These are phyloP conservation scores for Argyresthia goedartella DNA, from an alignment of 2,888 invertebrate species.

Conservation along the genomic window DNA sequence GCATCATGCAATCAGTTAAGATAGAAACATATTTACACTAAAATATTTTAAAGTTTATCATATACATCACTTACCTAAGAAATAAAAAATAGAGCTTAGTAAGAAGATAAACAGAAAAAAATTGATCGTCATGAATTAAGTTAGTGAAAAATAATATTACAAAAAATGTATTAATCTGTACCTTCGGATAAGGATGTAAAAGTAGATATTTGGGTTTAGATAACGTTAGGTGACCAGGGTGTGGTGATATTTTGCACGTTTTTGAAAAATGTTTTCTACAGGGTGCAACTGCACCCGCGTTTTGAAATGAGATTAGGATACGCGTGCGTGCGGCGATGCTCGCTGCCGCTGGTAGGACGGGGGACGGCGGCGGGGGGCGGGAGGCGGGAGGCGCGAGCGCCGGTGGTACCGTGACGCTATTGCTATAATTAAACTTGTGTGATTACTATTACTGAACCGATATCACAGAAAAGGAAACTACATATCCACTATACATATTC, in stretches of 20 bases:
- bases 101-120: constrained; percentile 58
- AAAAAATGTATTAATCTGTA: constrained; percentile 53
- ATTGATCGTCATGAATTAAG: constrained; percentile 60
- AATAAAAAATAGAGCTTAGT: constrained; percentile 68
- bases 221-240: constrained; percentile 71
- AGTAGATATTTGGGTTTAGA: constrained; percentile 63
- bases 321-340: constrained; percentile 16
- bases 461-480: constrained; percentile 54
- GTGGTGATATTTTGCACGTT: constrained; percentile 71
- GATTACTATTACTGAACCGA: constrained; percentile 15
- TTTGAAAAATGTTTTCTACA: constrained; percentile 67
- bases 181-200: constrained; percentile 54
- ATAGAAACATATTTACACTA: constrained; percentile 64
- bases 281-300: constrained; percentile 53
- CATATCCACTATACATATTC: constrained; percentile 50
- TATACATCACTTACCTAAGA: constrained; percentile 60
- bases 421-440: constrained; percentile 41
- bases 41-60: constrained; percentile 52
- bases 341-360: neutral
- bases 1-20: constrained; percentile 41
- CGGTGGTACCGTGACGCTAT: constrained; percentile 48
- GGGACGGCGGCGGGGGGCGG: neutral
- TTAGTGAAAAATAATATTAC: constrained; percentile 54
- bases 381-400: neutral
- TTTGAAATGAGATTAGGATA: constrained; percentile 39